These are phyloP conservation scores for Calameuta pallipes DNA, from an alignment of 2,888 invertebrate genomes.

Conservation along the genomic window DNA sequence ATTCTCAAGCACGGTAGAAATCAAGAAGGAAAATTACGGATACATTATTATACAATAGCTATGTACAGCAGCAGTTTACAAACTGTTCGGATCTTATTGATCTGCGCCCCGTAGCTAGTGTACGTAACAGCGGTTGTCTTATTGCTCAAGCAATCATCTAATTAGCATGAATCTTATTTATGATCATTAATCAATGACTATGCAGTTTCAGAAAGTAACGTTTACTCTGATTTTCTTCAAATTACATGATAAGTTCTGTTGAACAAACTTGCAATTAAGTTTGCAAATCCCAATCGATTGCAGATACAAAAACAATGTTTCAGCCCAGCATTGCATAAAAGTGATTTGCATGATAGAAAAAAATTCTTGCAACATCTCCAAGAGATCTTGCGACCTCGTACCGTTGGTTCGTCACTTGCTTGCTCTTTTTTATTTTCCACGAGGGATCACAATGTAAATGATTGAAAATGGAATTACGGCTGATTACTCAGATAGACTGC, in stretches of 20 bases:
- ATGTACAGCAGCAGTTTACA: neutral
- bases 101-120: neutral
- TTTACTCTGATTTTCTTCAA: neutral
- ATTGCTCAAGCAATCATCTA: neutral
- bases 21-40: neutral
- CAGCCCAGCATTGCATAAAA: neutral
- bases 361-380: neutral
- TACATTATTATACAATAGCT: neutral
- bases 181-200: neutral
- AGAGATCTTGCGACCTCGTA: neutral
- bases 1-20: neutral
- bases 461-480: neutral
- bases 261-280: neutral
- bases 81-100: neutral
- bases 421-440: neutral
- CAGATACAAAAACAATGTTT: neutral
- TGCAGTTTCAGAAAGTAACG: neutral
- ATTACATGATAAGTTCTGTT: neutral
- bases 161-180: neutral
- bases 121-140: neutral
- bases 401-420: neutral
- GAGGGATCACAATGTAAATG: neutral
- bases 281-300: neutral
- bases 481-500: neutral
- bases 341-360: neutral